Base-by-base conservation (phyloP, 2,797 vertebrate genomes). In the Crenuchus spilurus region DNA sequence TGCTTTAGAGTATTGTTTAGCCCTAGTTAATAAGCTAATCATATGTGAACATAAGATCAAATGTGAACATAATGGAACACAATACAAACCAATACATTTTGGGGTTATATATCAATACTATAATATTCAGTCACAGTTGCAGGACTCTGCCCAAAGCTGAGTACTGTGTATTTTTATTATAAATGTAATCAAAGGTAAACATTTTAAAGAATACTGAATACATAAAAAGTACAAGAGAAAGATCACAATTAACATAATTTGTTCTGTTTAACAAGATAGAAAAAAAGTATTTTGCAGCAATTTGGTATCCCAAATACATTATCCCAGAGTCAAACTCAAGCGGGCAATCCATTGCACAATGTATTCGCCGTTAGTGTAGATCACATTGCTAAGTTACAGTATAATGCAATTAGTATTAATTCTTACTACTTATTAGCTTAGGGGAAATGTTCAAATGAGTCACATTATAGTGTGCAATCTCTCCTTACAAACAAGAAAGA, bases 271-370 rank as follows among this genome's bases (percentile, higher is more conserved):
- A 74, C 28, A 46, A 14, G 35, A 58, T 0, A 30, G 5, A 35
- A 30, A 41, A 41, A 46, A 13, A 13, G 30, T 9, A 24, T 28
- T 42, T 16, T n/a, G 37, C 30, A 66, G 16, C 13, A 14, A 16
- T 62, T 62, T 42, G 37, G 58, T 37, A 62, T 62, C 30, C 35
- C 16, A 63, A 63, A 51, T 2, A 31, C 28, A 55, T 67, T 51
- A n/a, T n/a, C 3, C 31, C 49, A 55, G 18, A 37, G 20, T 39
- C 51, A 26, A 54, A 11, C 31, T 57, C 7, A 16, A 20, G 26
- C 46, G 2, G 46, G 28, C 11, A 39, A 37, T 11, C 14, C 1
- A 39, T 68, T 41, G 18, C 20, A 37, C 41, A 48, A n/a, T 28
- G 20, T 31, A 57, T 66, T 31, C 8, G 57, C 20, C n/a, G 41